Base-by-base conservation (phyloP, 1,140 invertebrate genomes). In the Caerostris darwini region DNA sequence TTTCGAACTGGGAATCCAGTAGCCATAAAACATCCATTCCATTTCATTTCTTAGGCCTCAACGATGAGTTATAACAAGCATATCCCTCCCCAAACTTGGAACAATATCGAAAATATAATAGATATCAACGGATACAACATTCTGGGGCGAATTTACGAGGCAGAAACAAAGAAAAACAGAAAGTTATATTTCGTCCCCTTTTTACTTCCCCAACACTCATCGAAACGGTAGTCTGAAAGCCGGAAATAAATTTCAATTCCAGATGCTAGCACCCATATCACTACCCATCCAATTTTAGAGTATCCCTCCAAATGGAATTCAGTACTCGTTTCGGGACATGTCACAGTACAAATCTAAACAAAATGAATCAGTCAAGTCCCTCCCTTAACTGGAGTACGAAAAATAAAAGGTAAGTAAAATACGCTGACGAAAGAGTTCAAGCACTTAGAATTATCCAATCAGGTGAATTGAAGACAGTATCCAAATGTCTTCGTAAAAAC, bases 301-400 rank as follows among this genome's bases (percentile, higher is more conserved):
- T 17, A 34, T 53, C 59, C 58, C 2, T 67, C 58, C 17, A 64
- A 64, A 88, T 50, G 10, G 14, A 61, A 88, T 64, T 88, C 64
- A 88, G n/a, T 50, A 17, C 34, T 50, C n/a, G 34, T 64, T n/a
- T 53, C 57, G 50, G 56, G n/a, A 64, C 86, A 61, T 67, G 86
- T 88, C 61, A 67, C 58, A 8, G 34, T 54, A n/a, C 58, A 88
- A 88, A 88, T 88, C 86, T 88, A 88, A 88, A 88, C 86, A 88
- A 64, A 64, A 64, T 19, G 86, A 88, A 64, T 61, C n/a, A 88
- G 86, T 88, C 58, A 88, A 34, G 50, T 19, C n/a, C 7, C 34
- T 50, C 3, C 14, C 3, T 7, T 7, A 34, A 56, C 34, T 7
- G 56, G 56, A 85, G 17, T 7, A 7, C 0, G 8, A 85, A 17